phyloP scores from a whole-genome alignment of 2,888 invertebrate genomes.

The Microctonus hyperodae region DNA sequence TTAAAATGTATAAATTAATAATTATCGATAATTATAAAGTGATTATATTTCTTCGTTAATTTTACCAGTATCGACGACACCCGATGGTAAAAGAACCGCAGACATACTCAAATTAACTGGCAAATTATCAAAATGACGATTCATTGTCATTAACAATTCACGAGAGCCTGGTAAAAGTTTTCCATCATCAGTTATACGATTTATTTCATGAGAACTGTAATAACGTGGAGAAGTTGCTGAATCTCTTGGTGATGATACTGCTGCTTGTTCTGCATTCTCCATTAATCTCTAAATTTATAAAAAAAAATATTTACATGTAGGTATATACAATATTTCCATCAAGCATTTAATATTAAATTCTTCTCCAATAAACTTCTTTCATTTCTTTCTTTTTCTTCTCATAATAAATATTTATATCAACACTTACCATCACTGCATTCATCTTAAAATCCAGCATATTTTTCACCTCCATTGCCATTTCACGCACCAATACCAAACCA shows the following conservation, averaged over 20 bases:
- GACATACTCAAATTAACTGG: constrained; percentile 85
- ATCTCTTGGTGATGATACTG: constrained; percentile 70
- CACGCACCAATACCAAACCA: constrained; percentile 82
- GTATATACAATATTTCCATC: neutral
- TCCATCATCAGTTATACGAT: constrained; percentile 79
- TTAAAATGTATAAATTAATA: neutral
- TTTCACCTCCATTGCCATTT: constrained; percentile 89
- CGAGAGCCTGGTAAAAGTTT: constrained; percentile 75
- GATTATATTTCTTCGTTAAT: neutral
- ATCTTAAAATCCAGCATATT: constrained; percentile 94
- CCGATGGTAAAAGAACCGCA: constrained; percentile 87
- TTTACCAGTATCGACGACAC: constrained; percentile 75
- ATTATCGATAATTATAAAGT: neutral
- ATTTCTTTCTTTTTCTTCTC: neutral
- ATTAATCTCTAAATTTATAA: constrained; percentile 77
- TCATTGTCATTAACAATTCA: constrained; percentile 76
- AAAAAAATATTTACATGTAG: constrained; percentile 18
- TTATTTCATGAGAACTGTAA: constrained; percentile 83
- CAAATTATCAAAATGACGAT: constrained; percentile 86
- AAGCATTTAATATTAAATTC: neutral
- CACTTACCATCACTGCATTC: constrained; percentile 87
- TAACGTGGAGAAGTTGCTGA: constrained; percentile 72
- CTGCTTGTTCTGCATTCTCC: constrained; percentile 90
- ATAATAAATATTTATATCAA: neutral
- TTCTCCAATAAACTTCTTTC: neutral